phyloP scores from a whole-genome alignment of 1,140 invertebrate species.

The Apocrypta bakeri region DNA sequence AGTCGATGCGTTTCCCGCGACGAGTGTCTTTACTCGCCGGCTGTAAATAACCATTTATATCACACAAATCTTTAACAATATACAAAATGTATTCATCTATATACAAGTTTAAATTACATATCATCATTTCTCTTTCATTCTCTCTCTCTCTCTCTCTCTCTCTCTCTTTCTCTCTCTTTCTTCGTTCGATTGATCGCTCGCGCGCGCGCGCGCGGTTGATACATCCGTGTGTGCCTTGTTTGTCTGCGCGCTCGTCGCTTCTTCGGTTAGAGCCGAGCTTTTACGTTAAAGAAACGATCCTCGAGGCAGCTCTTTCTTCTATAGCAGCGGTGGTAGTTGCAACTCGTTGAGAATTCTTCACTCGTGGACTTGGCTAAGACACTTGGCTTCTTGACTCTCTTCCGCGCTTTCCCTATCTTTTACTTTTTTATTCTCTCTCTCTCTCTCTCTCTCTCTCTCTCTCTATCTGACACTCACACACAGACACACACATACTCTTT shows the following conservation, averaged over 20 bases:
- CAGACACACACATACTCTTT: too few relatives aligned
- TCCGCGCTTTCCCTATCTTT: neutral
- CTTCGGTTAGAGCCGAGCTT: conserved; percentile 17
- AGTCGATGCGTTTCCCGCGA: conserved; percentile 40
- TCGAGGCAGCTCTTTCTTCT: neutral
- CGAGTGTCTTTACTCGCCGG: conserved; percentile 51
- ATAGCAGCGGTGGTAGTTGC: neutral
- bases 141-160: conserved; percentile 27
- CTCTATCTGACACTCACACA: too few relatives aligned
- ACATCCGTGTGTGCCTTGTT: neutral
- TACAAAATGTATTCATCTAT: conserved; percentile 74
- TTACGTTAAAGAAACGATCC: neutral
- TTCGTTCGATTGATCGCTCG: conserved; percentile 38
- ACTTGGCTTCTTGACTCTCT: conserved; percentile 45
- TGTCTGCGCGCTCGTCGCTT: neutral
- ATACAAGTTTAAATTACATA: conserved; percentile 75
- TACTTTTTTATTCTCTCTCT: conserved; percentile 11
- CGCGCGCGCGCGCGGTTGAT: neutral
- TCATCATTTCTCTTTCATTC: conserved; percentile 58
- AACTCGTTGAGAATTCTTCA: conserved; percentile 25
- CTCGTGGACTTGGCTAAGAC: conserved; percentile 45
- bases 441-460: conserved; percentile 12
- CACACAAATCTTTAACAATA: conserved; percentile 76
- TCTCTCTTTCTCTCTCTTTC: conserved; percentile 9
- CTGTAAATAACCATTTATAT: conserved; percentile 75